These are phyloP conservation scores for Myotis findleyi DNA, from an alignment of 2,797 vertebrate species.

Conservation along the genomic window DNA sequence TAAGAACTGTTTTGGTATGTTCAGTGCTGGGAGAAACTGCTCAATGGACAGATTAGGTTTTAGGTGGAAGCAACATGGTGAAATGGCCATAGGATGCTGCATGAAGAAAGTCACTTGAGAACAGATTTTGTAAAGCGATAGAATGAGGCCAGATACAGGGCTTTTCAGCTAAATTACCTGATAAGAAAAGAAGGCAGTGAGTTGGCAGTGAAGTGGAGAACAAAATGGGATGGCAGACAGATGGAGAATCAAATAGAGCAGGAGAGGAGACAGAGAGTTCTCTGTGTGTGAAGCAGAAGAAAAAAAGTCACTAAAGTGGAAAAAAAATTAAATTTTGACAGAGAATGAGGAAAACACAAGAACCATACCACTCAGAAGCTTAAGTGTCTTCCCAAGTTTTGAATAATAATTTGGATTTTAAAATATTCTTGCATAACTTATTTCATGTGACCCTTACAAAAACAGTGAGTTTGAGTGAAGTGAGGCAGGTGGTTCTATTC, in stretches of 20 bases:
- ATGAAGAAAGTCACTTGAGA: background rate
- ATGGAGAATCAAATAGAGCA: conserved; percentile 3
- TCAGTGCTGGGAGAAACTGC: background rate
- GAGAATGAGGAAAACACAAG: background rate
- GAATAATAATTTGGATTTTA: conserved; percentile 27
- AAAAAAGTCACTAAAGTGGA: background rate
- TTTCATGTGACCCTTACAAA: background rate
- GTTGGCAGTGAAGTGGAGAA: background rate
- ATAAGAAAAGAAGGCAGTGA: background rate
- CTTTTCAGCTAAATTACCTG: background rate
- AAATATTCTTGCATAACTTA: background rate
- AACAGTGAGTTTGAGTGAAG: background rate
- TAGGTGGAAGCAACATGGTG: background rate
- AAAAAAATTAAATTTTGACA: conserved; percentile 30
- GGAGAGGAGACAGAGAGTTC: background rate
- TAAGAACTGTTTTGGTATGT: background rate
- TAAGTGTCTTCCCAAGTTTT: background rate
- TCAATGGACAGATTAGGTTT: background rate
- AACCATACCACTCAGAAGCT: background rate
- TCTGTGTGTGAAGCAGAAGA: background rate
- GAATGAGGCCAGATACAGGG: background rate
- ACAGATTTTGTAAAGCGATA: background rate
- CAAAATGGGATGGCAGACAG: background rate
- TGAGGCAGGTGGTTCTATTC: conserved; percentile 10
- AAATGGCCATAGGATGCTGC: background rate